A percentile compares a stretch with the other conserved stretches of the same genome.
Conservation (phyloP, 2,888 invertebrate species). For the Trichopoda pennipes region DNA sequence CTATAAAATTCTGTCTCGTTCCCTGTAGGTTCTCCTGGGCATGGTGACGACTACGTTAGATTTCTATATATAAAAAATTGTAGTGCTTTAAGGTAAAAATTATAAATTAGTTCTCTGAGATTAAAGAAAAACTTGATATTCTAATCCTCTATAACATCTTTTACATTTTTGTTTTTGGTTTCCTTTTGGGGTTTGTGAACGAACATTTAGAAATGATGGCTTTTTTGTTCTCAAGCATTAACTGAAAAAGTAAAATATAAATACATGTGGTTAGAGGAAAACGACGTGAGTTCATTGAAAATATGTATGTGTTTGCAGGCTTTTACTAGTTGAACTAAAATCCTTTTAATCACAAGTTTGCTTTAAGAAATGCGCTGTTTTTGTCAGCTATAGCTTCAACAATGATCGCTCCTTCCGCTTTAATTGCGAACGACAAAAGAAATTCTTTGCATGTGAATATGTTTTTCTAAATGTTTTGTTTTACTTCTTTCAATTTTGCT, state of each 20-base stretch:
- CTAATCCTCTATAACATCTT: not conserved
- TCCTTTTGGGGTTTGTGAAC: not conserved
- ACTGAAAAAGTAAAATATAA: conserved; percentile 1
- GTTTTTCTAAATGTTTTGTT: conserved; percentile 20
- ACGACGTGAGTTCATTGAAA: not conserved
- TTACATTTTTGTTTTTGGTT: not conserved
- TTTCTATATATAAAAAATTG: too few relatives aligned
- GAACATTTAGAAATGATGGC: not conserved
- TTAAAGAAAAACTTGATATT: not conserved
- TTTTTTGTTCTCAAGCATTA: conserved; percentile 25
- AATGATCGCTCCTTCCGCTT: conserved; percentile 71
- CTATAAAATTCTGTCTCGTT: too few relatives aligned
- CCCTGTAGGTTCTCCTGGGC: too few relatives aligned
- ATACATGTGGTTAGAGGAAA: conserved; percentile 17
- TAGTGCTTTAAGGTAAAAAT: too few relatives aligned
- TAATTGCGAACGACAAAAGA: conserved; percentile 46
- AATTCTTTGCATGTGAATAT: conserved; percentile 27
- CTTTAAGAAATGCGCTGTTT: conserved; percentile 55
- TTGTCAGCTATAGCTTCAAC: conserved; percentile 63
- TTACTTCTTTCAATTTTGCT: conserved; percentile 38
- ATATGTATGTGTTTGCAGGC: conserved; percentile 3
- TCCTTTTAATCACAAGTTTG: conserved; percentile 2
- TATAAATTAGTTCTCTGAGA: not conserved
- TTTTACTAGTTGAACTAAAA: conserved; percentile 39
- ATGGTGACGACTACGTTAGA: too few relatives aligned